phyloP scores from a whole-genome alignment of 2,888 invertebrate species.

The Athripsodes cinereus region DNA sequence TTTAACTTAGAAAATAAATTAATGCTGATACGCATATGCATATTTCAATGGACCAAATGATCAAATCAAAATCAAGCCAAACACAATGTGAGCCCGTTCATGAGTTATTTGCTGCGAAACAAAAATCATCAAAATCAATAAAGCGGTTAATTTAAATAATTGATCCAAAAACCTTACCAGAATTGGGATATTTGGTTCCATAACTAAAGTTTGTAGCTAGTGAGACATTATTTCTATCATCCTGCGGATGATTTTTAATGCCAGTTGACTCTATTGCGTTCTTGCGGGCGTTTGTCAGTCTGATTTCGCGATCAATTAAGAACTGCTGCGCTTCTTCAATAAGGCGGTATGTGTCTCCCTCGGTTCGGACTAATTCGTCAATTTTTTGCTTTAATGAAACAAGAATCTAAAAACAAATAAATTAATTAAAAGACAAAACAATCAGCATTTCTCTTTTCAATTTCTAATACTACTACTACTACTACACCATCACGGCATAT shows the following conservation, averaged over 20 bases:
- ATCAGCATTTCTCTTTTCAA: too few species aligned
- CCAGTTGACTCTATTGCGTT: conserved; percentile 48
- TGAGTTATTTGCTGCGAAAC: background rate
- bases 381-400: conserved; percentile 71
- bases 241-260: conserved; percentile 14
- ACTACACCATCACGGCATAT: too few species aligned
- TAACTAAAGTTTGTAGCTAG: conserved; percentile 12
- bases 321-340: conserved; percentile 74
- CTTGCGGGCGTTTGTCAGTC: conserved; percentile 63
- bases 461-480: background rate
- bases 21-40: too few species aligned
- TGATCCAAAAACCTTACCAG: conserved; percentile 4
- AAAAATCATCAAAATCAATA: background rate
- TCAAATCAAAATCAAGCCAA: too few species aligned
- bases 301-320: conserved; percentile 72
- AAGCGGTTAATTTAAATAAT: background rate
- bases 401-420: conserved; percentile 40
- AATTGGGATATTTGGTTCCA: conserved; percentile 16
- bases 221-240: conserved; percentile 8
- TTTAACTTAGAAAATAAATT: too few species aligned
- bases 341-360: conserved; percentile 55
- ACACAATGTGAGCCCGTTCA: too few species aligned
- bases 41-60: too few species aligned
- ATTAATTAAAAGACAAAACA: too few species aligned
- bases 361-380: conserved; percentile 65